Evolutionary conservation across 2,888 invertebrate species (phyloP), one percentile per base, ranked within the genome.

Genomic region (Ophion ellenae): DNA sequence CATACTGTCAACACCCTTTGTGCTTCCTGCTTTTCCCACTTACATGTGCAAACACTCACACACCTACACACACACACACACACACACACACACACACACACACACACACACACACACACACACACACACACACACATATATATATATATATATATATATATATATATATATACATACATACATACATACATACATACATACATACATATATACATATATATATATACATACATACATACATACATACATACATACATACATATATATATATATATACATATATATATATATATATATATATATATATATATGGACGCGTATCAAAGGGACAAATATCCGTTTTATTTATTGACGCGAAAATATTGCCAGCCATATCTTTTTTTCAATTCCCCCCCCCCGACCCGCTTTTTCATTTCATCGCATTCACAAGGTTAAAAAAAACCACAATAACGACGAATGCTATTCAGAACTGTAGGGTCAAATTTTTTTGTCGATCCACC

Each of bases 1-100:
- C 66, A 40, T 69, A 71, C 79, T 71, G 71, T 71, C 79, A 80
- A 71, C 78, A 66, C 66, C 78, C 85, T 79, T 77, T 78, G 53
- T 57, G 71, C 61, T 71, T 64, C 17, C 64, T 53, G 71, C 79
- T 63, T 64, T 80, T 71, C 64, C 53, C 64, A 36, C 47, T 11
- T 70, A 28, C 45, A 70, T 78, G 28, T 36, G 0, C 17, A 47
- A 6, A 73, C 17, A 17, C 5, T 17, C 17, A 53, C 14, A 17
- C 17, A 53, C 53, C 9, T 47, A 73, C 17, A 17, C 5, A 53
- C 17, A 53, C 14, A 17, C 17, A 53, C 53, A 1, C 11, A 73
- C 17, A 17, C 5, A 53, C 17, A 53, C 14, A 17, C 17, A 53
- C 53, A 1, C 11, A 73, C 17, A 17, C 5, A 53, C 17, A 53